phyloP scores from a whole-genome alignment of 2,888 invertebrate species.

The Stramonita haemastoma region DNA sequence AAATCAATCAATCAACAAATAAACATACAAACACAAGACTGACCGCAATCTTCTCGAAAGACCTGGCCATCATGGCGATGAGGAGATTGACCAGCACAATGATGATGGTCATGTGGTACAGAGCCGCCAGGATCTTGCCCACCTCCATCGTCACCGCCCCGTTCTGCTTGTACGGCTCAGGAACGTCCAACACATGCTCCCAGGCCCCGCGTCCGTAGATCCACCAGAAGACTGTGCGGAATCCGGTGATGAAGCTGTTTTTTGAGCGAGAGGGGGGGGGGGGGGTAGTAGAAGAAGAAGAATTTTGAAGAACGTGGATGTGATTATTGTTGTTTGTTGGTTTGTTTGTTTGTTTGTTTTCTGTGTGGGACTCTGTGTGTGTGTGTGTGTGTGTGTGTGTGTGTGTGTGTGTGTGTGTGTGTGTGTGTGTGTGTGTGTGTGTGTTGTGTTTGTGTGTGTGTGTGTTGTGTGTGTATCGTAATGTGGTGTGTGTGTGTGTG shows the following conservation, averaged over 20 bases:
- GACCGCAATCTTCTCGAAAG: constrained; percentile 82
- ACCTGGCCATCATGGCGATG: constrained; percentile 86
- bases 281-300: background rate
- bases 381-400: background rate
- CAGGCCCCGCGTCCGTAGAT: constrained; percentile 73
- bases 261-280: background rate
- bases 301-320: too few relatives aligned
- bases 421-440: background rate
- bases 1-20: background rate
- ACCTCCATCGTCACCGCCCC: constrained; percentile 77
- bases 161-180: constrained; percentile 64
- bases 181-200: constrained; percentile 72
- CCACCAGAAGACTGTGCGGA: constrained; percentile 76
- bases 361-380: background rate
- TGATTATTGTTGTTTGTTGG: too few relatives aligned
- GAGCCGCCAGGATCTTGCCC: constrained; percentile 78
- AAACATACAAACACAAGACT: constrained; percentile 47
- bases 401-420: background rate
- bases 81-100: constrained; percentile 83
- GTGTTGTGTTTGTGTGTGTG: background rate
- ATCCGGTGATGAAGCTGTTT: constrained; percentile 65
- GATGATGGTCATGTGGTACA: constrained; percentile 79
- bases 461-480: background rate
- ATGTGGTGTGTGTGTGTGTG: background rate
- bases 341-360: background rate